phyloP scores from a whole-genome alignment of 2,113 vertebrate genomes.

The Cryptotis parvus region DNA sequence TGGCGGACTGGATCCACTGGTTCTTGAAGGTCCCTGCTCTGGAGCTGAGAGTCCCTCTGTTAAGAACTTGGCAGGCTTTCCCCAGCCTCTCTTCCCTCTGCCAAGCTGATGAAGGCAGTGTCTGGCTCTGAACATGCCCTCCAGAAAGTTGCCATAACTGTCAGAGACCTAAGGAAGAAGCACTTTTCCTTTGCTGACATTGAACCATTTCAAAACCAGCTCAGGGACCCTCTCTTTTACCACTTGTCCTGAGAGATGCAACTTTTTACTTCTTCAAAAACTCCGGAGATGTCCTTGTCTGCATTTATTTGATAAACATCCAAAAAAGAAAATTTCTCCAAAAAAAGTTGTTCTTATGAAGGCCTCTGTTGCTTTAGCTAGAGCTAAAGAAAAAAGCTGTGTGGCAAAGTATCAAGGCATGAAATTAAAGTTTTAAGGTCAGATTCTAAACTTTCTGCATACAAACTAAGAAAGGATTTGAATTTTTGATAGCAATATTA shows the following conservation, averaged over 20 bases:
- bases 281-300: constrained; percentile 43
- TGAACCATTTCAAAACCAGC: background rate
- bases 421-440: background rate
- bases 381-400: constrained; percentile 15
- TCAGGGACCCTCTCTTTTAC: constrained; percentile 46
- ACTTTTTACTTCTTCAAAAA: constrained; percentile 48
- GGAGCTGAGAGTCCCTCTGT: constrained; percentile 58
- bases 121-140: constrained; percentile 44
- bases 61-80: constrained; percentile 65
- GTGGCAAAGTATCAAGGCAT: background rate
- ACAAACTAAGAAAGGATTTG: constrained; percentile 16
- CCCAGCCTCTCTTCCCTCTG: constrained; percentile 51
- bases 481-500: constrained; percentile 13
- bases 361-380: background rate
- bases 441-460: background rate
- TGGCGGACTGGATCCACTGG: background rate
- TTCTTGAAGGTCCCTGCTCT: constrained; percentile 59
- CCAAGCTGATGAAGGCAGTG: constrained; percentile 70
- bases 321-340: constrained; percentile 42
- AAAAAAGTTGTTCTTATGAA: background rate
- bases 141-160: constrained; percentile 18
- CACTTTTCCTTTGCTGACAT: constrained; percentile 44
- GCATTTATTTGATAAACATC: constrained; percentile 44
- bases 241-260: constrained; percentile 37
- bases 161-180: constrained; percentile 46